Conservation (phyloP, 1,140 invertebrate species). For the Drosophila cardini region DNA sequence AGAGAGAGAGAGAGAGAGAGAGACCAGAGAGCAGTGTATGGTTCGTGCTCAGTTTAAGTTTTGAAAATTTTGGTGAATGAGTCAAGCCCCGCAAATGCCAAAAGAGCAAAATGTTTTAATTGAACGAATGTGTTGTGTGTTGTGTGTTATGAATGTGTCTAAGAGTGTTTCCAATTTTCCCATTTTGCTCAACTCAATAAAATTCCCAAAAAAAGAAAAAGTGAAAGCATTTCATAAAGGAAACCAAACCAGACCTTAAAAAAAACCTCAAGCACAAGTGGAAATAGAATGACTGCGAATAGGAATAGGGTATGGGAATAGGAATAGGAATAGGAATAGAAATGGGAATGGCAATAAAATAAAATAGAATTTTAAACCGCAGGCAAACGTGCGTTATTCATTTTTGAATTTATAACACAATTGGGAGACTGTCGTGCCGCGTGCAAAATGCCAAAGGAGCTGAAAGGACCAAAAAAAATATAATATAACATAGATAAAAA, state of each 20-base stretch:
- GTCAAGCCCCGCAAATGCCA: slow-evolving; percentile 12
- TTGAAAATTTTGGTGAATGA: background rate
- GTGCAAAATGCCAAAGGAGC: slow-evolving; percentile 62
- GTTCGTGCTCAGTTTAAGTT: slow-evolving; percentile 8
- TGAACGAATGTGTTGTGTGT: slow-evolving; percentile 9
- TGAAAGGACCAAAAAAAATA: slow-evolving; percentile 38
- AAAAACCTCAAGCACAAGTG: slow-evolving; percentile 11
- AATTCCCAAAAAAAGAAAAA: slow-evolving; percentile 16
- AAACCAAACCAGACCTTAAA: slow-evolving; percentile 12
- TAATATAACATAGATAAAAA: slow-evolving; percentile 1
- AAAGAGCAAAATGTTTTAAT: slow-evolving; percentile 37
- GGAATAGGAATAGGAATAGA: background rate
- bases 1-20: background rate
- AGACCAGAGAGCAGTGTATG: slow-evolving; percentile 3
- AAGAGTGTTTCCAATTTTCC: slow-evolving; percentile 17
- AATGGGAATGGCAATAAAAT: slow-evolving; percentile 67
- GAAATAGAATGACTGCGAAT: background rate
- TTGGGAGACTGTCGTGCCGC: slow-evolving; percentile 61
- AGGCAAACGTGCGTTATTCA: slow-evolving; percentile 81
- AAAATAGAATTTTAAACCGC: slow-evolving; percentile 79
- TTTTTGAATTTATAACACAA: slow-evolving; percentile 83
- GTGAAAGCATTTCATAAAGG: slow-evolving; percentile 61
- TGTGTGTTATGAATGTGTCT: slow-evolving; percentile 4
- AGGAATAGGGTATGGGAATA: background rate
- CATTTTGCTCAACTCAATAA: slow-evolving; percentile 7